phyloP scores from a whole-genome alignment of 2,113 vertebrate genomes.

The Halichoerus grypus region DNA sequence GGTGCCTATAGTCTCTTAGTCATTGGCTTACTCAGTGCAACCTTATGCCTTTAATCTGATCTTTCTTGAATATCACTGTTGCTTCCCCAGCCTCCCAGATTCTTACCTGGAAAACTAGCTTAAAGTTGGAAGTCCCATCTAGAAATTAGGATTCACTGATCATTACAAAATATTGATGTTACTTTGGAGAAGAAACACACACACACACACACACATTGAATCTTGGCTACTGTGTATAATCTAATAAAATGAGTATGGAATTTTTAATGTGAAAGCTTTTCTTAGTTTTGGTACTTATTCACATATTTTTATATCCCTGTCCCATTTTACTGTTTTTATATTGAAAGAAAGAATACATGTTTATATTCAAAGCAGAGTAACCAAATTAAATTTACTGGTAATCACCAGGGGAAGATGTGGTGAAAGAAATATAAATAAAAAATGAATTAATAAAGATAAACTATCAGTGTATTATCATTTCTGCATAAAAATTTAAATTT shows the following conservation, averaged over 20 bases:
- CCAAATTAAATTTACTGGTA: not conserved
- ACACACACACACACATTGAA: not conserved
- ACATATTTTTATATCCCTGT: not conserved
- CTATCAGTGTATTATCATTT: not conserved
- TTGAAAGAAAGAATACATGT: not conserved
- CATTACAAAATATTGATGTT: constrained; percentile 36
- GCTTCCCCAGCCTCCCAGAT: not conserved
- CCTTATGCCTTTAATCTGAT: not conserved
- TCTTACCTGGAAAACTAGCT: not conserved
- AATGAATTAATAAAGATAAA: not conserved
- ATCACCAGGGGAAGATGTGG: not conserved
- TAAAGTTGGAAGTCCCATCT: not conserved
- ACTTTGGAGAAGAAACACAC: not conserved
- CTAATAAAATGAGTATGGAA: not conserved
- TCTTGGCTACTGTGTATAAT: not conserved
- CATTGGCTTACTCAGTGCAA: not conserved
- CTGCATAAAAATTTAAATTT: not conserved
- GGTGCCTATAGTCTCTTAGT: fast-evolving
- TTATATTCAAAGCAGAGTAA: constrained; percentile 49
- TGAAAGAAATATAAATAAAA: not conserved
- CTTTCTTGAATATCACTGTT: not conserved
- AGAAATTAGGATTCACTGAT: not conserved
- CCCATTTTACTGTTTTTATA: constrained; percentile 37
- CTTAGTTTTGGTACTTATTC: not conserved
- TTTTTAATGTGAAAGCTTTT: constrained; percentile 16